Evolutionary conservation across 1,140 invertebrate genomes (phyloP).

Genomic region (Colletes latitarsis): DNA sequence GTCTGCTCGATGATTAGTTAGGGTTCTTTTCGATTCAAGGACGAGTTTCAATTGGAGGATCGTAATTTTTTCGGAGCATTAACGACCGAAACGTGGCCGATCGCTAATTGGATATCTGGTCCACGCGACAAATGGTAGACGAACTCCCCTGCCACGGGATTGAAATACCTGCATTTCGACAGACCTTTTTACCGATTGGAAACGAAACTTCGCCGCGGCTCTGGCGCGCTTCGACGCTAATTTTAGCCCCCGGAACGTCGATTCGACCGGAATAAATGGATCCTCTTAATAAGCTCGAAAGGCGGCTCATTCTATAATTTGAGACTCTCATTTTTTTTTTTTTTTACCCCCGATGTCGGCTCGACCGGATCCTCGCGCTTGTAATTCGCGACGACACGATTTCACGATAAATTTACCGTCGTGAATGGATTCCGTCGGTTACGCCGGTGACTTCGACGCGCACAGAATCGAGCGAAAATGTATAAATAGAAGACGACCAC

Average conservation of each 20-base stretch:
- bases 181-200: slow-evolving; percentile 18
- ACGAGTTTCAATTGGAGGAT: neutral
- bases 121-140: slow-evolving; percentile 16
- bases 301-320: neutral
- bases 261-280: slow-evolving; percentile 35
- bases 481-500: slow-evolving; percentile 31
- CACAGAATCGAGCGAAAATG: slow-evolving; percentile 23
- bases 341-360: neutral
- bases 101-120: slow-evolving; percentile 41
- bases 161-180: slow-evolving; percentile 12
- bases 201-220: neutral
- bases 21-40: neutral
- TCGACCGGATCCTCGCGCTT: neutral
- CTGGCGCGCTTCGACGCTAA: slow-evolving; percentile 21
- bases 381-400: slow-evolving; percentile 20
- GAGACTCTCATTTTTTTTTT: neutral
- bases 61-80: slow-evolving; percentile 2
- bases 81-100: neutral
- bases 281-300: slow-evolving; percentile 13
- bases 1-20: neutral
- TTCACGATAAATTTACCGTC: slow-evolving; percentile 29
- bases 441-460: neutral
- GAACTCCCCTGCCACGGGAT: neutral
- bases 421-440: slow-evolving; percentile 3
- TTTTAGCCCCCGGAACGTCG: slow-evolving; percentile 36